These are phyloP conservation scores for Balaenoptera acutorostrata DNA, from an alignment of 2,113 vertebrate genomes.

Conservation along the genomic window DNA sequence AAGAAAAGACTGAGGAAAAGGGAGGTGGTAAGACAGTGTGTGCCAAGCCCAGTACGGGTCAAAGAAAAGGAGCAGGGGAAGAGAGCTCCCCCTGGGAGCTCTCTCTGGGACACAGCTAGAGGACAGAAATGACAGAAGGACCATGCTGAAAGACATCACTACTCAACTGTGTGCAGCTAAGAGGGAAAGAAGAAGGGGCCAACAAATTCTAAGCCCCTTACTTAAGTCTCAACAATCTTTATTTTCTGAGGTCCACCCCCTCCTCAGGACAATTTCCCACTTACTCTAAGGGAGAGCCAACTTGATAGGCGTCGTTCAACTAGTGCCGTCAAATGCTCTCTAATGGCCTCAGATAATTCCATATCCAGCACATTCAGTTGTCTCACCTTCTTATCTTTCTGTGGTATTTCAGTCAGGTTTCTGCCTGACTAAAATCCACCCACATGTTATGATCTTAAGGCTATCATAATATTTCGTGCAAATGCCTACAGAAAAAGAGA, in stretches of 20 bases:
- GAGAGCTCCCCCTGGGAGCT: neutral
- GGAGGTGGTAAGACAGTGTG: neutral
- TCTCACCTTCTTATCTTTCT: neutral
- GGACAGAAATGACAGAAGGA: neutral
- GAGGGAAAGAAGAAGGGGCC: neutral
- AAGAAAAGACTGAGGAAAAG: neutral
- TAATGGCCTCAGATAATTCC: neutral
- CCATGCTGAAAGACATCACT: neutral
- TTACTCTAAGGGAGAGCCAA: neutral
- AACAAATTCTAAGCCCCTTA: neutral
- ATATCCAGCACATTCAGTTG: neutral
- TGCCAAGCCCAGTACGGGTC: neutral
- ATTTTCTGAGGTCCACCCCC: neutral
- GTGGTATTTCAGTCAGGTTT: neutral
- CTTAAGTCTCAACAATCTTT: neutral
- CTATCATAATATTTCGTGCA: neutral
- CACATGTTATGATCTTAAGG: neutral
- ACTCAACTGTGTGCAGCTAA: neutral
- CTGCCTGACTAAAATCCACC: neutral
- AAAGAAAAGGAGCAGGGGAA: neutral
- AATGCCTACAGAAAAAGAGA: neutral
- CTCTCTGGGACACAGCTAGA: neutral
- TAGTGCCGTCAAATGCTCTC: neutral
- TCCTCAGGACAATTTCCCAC: neutral
- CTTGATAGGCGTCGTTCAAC: neutral